Evolutionary conservation across 2,888 invertebrate genomes (phyloP).

Genomic region (Xestia ashworthii): DNA sequence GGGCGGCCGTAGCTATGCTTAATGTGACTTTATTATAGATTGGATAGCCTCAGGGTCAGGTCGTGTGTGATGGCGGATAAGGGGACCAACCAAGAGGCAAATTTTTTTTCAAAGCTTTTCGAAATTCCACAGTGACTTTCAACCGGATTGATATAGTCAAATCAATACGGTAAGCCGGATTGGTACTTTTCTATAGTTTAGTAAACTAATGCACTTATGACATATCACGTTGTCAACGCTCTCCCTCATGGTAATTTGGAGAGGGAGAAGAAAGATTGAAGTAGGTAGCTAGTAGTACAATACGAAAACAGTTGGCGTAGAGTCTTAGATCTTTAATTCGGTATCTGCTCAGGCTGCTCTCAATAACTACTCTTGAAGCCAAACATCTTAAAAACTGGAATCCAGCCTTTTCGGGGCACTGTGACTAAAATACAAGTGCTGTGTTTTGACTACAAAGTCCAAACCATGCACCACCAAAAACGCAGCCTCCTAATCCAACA

Average conservation of each 20-base stretch:
- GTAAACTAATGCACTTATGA: neutral
- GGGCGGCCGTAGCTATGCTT: conserved; percentile 56
- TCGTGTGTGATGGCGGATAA: conserved; percentile 29
- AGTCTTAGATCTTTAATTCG: neutral
- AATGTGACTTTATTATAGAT: conserved; percentile 63
- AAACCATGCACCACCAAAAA: neutral
- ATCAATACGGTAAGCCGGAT: neutral
- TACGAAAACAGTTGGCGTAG: neutral
- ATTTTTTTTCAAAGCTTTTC: neutral
- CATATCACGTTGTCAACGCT: neutral
- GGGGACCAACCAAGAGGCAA: neutral
- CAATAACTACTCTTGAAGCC: neutral
- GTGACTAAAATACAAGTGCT: neutral
- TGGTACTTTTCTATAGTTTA: neutral
- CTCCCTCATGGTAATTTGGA: neutral
- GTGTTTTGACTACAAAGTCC: neutral
- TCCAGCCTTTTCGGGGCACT: neutral
- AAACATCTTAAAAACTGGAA: neutral
- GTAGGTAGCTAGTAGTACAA: neutral
- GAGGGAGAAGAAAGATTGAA: neutral
- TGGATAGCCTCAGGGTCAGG: conserved; percentile 44
- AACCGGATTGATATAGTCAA: neutral
- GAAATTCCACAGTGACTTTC: neutral
- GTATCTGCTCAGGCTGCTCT: neutral
- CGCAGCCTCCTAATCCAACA: neutral